phyloP scores from a whole-genome alignment of 2,888 invertebrate species.

The Serripes groenlandicus region DNA sequence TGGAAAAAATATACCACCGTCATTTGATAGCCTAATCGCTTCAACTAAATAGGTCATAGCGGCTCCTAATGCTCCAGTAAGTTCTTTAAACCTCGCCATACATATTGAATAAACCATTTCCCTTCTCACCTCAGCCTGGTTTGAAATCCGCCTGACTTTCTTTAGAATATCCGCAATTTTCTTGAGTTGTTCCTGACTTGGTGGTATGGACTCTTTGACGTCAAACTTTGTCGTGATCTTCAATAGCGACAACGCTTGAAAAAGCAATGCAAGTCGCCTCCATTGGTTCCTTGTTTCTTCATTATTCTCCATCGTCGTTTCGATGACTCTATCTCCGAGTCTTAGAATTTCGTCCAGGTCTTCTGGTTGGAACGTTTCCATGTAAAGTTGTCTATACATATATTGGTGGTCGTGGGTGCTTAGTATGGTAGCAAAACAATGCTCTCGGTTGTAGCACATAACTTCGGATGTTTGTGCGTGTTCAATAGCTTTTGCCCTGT shows the following conservation, averaged over 20 bases:
- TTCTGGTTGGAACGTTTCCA: neutral
- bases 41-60: neutral
- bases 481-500: neutral
- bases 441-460: neutral
- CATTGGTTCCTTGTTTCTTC: neutral
- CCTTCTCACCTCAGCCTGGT: neutral
- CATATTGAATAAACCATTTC: slow-evolving; percentile 2
- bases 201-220: neutral
- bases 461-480: neutral
- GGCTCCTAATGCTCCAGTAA: neutral
- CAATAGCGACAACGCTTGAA: neutral
- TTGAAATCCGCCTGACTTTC: neutral
- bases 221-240: neutral
- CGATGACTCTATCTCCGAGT: neutral
- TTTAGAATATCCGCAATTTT: neutral
- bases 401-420: slow-evolving; percentile 1
- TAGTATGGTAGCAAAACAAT: neutral
- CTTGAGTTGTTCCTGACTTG: neutral
- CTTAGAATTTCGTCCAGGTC: neutral
- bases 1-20: neutral
- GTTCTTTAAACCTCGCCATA: neutral
- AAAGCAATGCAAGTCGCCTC: neutral
- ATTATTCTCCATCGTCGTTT: neutral
- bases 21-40: neutral
- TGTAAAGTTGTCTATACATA: neutral